Percentiles rank a stretch among this genome's conserved stretches.
phyloP scores from a whole-genome alignment of 64 coral and sea anemone species.

The Cladopsammia gracilis region DNA sequence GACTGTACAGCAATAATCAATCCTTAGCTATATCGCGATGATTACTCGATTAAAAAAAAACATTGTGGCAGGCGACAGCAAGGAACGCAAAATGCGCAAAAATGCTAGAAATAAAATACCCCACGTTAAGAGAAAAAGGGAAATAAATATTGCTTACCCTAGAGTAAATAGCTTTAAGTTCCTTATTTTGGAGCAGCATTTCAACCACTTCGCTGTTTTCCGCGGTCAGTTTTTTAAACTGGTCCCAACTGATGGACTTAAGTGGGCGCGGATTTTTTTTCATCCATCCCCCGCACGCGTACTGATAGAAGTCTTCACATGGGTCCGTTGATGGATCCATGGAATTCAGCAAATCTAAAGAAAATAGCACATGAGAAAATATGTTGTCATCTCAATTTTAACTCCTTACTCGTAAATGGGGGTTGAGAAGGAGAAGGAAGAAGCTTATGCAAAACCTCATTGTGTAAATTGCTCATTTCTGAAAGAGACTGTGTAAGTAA shows the following conservation, averaged over 20 bases:
- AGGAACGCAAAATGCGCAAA: neutral
- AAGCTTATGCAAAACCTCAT: no score
- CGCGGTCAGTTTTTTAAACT: constrained; percentile 43
- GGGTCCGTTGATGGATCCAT: constrained; percentile 58
- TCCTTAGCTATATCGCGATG: no score
- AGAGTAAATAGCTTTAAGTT: constrained; percentile 49
- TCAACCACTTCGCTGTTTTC: constrained; percentile 57
- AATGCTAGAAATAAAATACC: neutral
- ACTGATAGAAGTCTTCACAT: constrained; percentile 70
- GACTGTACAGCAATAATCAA: no score
- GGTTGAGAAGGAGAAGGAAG: no score
- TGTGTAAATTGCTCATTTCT: no score
- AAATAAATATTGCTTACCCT: constrained; percentile 28
- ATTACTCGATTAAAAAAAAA: no score
- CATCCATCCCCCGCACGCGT: constrained; percentile 70
- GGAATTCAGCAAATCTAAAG: constrained; percentile 58
- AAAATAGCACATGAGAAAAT: neutral
- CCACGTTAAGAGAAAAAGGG: neutral
- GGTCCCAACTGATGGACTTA: constrained; percentile 25
- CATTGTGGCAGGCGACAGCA: no score
- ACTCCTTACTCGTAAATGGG: no score
- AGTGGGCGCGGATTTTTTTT: constrained; percentile 17
- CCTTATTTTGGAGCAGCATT: constrained; percentile 42
- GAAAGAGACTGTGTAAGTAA: no score
- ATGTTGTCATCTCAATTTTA: no score